Percentiles rank a stretch among this genome's conserved stretches.
Evolutionary conservation across 2,888 invertebrate genomes (phyloP).

Genomic region (Rhorus exstirpatorius): DNA sequence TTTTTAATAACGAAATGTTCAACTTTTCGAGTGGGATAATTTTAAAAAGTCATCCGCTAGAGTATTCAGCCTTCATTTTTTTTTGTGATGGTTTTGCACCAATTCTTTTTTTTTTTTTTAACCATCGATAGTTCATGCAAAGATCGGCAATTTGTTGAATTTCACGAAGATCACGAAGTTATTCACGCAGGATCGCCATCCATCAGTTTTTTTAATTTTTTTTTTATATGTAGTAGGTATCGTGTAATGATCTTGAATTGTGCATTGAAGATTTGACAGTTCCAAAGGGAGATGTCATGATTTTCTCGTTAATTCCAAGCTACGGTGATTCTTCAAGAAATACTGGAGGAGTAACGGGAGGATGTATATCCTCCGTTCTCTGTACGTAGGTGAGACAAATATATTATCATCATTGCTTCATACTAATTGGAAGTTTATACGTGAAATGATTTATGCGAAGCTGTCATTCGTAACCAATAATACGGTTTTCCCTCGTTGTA

Average conservation of each 20-base stretch:
- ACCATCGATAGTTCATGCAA: too few species aligned
- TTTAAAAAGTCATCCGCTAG: too few species aligned
- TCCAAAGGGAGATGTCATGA: constrained; percentile 53
- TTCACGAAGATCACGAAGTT: too few species aligned
- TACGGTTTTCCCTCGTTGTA: constrained; percentile 1
- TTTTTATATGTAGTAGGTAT: background rate
- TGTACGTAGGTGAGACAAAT: constrained; percentile 67
- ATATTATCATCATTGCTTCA: background rate
- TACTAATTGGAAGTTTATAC: background rate
- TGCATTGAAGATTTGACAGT: constrained; percentile 53
- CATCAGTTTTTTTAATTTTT: background rate
- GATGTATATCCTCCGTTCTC: constrained; percentile 60
- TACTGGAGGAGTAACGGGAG: constrained; percentile 34
- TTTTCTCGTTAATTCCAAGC: constrained; percentile 30
- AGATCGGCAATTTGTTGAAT: too few species aligned
- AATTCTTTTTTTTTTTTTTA: too few species aligned
- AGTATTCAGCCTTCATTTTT: too few species aligned
- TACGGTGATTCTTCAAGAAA: constrained; percentile 50
- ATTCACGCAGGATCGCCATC: too few species aligned
- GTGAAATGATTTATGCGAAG: background rate
- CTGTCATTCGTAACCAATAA: background rate
- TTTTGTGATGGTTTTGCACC: too few species aligned
- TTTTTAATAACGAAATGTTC: too few species aligned
- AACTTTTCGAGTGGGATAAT: too few species aligned
- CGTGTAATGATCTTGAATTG: background rate